Evolutionary conservation across 2,888 invertebrate species (phyloP).

Genomic region (Cheilosia urbana): DNA sequence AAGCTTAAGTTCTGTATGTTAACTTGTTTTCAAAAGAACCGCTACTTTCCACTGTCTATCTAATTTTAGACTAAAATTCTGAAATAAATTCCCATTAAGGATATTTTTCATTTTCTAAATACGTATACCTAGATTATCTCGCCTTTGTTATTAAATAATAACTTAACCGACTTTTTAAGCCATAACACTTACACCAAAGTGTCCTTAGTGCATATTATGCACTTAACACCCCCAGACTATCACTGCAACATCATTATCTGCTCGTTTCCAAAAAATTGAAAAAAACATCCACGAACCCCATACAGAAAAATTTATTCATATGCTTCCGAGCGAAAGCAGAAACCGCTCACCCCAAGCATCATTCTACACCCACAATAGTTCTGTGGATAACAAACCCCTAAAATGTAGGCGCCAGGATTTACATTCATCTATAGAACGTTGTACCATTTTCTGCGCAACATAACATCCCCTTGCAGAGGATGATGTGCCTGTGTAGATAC

Average conservation of each 20-base stretch:
- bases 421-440: conserved; percentile 1
- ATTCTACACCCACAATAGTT: conserved; percentile 53
- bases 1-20: not conserved
- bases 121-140: conserved; percentile 35
- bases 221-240: conserved; percentile 64
- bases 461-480: conserved; percentile 21
- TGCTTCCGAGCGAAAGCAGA: conserved; percentile 40
- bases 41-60: not conserved
- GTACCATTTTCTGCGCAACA: conserved; percentile 54
- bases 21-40: not conserved
- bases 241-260: conserved; percentile 65
- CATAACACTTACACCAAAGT: conserved; percentile 61
- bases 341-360: conserved; percentile 26
- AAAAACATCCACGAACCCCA: conserved; percentile 14
- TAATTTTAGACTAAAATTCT: conserved; percentile 1
- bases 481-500: conserved; percentile 28
- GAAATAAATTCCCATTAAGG: not conserved
- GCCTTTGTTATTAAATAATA: conserved; percentile 59
- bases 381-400: conserved; percentile 20
- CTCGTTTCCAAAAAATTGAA: conserved; percentile 33
- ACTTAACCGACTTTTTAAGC: conserved; percentile 58
- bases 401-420: conserved; percentile 20
- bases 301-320: conserved; percentile 60
- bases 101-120: not conserved
- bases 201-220: conserved; percentile 66